Evolutionary conservation across 2,797 vertebrate species (phyloP).

Genomic region (Tamandua tetradactyla): DNA sequence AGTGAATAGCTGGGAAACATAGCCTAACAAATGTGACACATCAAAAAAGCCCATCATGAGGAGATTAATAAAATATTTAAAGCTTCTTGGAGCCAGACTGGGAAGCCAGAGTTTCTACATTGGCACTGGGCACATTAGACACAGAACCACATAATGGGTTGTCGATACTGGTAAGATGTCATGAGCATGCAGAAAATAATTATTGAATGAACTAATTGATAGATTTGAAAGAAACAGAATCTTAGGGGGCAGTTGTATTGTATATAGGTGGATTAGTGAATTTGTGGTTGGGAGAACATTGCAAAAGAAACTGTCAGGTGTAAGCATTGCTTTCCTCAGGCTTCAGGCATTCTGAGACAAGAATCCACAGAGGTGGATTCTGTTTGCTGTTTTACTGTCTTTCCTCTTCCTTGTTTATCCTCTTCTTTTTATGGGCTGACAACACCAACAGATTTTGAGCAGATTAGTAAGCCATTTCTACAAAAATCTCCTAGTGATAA

Average conservation of each 20-base stretch:
- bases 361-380: background rate
- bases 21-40: background rate
- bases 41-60: background rate
- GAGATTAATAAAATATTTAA: background rate
- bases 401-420: background rate
- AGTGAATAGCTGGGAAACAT: background rate
- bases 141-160: background rate
- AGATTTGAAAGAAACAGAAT: background rate
- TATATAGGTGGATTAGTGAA: background rate
- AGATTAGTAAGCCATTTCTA: background rate
- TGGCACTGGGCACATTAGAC: background rate
- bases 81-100: background rate
- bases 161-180: no score
- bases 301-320: background rate
- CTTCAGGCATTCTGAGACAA: background rate
- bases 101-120: background rate
- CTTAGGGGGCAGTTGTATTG: background rate
- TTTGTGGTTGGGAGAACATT: background rate
- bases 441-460: background rate
- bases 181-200: background rate
- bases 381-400: constrained; percentile 18
- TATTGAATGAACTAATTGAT: background rate
- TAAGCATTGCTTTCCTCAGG: background rate
- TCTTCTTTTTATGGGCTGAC: background rate
- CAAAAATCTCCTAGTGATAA: background rate